Evolutionary conservation across 1,140 invertebrate species (phyloP).

Genomic region (Hyposmocoma kahamanoa): DNA sequence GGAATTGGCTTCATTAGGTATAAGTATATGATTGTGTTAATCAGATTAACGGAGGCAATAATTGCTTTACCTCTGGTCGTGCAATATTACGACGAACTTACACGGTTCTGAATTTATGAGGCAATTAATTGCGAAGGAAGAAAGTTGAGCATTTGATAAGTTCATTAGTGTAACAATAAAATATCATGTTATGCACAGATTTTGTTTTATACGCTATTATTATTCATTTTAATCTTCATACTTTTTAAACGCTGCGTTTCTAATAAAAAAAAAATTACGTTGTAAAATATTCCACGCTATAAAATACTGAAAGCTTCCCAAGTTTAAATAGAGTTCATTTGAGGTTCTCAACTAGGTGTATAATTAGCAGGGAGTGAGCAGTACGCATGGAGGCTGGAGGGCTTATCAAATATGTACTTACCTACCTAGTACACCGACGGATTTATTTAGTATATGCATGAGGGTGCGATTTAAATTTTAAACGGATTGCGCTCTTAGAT

Average conservation of each 20-base stretch:
- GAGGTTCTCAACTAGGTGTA: constrained; percentile 33
- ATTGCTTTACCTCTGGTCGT: background rate
- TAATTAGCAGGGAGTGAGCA: constrained; percentile 63
- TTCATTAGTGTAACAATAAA: too few relatives aligned
- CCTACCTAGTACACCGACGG: constrained; percentile 47
- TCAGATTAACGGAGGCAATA: background rate
- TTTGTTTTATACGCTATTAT: too few relatives aligned
- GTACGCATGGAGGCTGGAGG: constrained; percentile 36
- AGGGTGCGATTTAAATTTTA: constrained; percentile 73
- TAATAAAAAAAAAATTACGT: too few relatives aligned
- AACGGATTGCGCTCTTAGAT: constrained; percentile 70
- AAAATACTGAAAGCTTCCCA: background rate
- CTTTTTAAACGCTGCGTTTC: too few relatives aligned
- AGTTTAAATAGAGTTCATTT: constrained; percentile 44
- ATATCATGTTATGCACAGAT: too few relatives aligned
- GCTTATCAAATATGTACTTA: constrained; percentile 73
- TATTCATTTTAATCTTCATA: too few relatives aligned
- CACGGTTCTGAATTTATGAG: too few relatives aligned
- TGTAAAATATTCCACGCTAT: background rate
- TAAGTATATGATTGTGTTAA: background rate
- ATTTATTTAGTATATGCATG: constrained; percentile 74
- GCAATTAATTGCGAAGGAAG: too few relatives aligned
- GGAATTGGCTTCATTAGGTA: background rate
- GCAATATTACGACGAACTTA: too few relatives aligned
- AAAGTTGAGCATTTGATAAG: too few relatives aligned